These are phyloP conservation scores for Drosophila falleni DNA, from an alignment of 2,888 invertebrate species.

Conservation along the genomic window DNA sequence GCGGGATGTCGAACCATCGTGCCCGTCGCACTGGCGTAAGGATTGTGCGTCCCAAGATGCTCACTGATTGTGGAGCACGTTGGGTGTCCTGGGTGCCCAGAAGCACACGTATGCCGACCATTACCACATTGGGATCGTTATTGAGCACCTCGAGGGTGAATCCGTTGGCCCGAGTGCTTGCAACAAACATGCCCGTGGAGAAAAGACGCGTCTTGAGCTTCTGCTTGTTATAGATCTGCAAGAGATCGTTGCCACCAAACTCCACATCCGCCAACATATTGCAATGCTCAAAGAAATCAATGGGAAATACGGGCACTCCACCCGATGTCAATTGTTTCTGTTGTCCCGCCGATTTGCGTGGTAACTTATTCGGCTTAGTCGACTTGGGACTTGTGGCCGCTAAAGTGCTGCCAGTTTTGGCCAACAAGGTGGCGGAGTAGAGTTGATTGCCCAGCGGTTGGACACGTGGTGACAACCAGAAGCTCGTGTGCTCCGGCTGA, in stretches of 20 bases:
- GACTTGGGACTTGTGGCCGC: conserved; percentile 54
- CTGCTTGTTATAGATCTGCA: conserved; percentile 97
- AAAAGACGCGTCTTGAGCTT: conserved; percentile 94
- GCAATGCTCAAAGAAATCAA: conserved; percentile 99
- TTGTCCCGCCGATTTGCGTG: conserved; percentile 52
- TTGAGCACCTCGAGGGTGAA: conserved; percentile 95
- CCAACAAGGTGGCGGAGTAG: conserved; percentile 81
- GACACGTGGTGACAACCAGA: conserved; percentile 88
- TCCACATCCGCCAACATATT: conserved; percentile 96
- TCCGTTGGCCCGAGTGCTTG: conserved; percentile 95
- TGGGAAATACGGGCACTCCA: conserved; percentile 90
- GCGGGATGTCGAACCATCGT: conserved; percentile 98
- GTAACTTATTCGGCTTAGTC: conserved; percentile 57
- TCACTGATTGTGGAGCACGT: conserved; percentile 82
- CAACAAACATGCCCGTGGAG: conserved; percentile 93
- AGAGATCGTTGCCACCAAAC: conserved; percentile 96
- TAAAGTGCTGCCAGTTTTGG: conserved; percentile 57
- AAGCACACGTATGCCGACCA: conserved; percentile 94
- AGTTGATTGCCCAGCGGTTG: conserved; percentile 86
- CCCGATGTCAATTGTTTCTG: conserved; percentile 86
- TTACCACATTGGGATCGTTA: conserved; percentile 94
- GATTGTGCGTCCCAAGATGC: conserved; percentile 88
- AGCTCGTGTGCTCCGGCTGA: conserved; percentile 91
- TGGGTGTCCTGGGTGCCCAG: conserved; percentile 88
- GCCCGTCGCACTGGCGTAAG: conserved; percentile 90